Percentiles rank a stretch among this genome's conserved stretches.
Conservation (phyloP, 1,140 invertebrate species). For the Macrocentrus cingulum region DNA sequence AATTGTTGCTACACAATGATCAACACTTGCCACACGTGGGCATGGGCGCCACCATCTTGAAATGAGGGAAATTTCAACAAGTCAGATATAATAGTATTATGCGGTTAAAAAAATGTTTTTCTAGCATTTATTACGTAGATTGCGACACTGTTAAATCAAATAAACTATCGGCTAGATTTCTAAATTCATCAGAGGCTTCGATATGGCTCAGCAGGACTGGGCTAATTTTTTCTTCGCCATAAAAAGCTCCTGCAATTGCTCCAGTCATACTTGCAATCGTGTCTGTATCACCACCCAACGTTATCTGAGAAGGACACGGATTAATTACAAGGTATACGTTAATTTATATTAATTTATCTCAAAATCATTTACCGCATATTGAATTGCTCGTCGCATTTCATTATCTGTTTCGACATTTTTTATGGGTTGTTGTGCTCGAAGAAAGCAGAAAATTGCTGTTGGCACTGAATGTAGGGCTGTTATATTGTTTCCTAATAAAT, state of each 20-base stretch:
- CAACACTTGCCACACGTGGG: no score
- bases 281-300: constrained; percentile 78
- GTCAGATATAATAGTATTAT: no score
- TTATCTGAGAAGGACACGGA: constrained; percentile 62
- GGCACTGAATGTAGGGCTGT: constrained; percentile 73
- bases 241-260: constrained; percentile 73
- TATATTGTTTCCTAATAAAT: constrained; percentile 65
- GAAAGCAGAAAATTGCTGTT: constrained; percentile 75
- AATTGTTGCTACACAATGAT: no score
- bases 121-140: no score
- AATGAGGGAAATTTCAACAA: no score
- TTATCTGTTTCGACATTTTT: constrained; percentile 60
- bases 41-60: no score
- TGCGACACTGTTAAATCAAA: no score
- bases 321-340: no score
- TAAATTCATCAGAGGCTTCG: constrained; percentile 64
- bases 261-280: constrained; percentile 81
- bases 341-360: not conserved
- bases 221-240: constrained; percentile 67
- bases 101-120: no score
- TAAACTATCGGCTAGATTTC: constrained; percentile 57
- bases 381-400: constrained; percentile 67
- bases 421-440: constrained; percentile 64
- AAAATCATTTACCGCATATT: constrained; percentile 49
- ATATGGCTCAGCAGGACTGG: constrained; percentile 64